These are phyloP conservation scores for Aleiodes leptofemur DNA, from an alignment of 2,888 invertebrate genomes.

Conservation along the genomic window DNA sequence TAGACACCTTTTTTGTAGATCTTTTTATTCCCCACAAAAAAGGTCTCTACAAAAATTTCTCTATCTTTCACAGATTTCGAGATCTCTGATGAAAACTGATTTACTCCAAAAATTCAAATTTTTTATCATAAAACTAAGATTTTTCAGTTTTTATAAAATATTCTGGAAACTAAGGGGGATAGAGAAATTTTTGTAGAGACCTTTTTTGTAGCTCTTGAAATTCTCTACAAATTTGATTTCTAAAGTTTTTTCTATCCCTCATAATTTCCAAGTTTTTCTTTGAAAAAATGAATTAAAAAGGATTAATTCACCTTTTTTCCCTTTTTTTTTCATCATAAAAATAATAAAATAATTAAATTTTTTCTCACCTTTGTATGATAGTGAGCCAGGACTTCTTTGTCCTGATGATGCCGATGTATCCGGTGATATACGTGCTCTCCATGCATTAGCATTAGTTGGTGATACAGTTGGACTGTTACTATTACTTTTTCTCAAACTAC, in stretches of 20 bases:
- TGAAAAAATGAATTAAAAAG: too few relatives aligned
- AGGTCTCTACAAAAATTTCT: background rate
- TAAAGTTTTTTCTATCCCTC: background rate
- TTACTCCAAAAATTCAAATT: too few relatives aligned
- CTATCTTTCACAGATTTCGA: background rate
- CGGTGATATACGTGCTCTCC: conserved; percentile 82
- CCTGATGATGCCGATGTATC: conserved; percentile 82
- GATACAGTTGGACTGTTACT: conserved; percentile 82
- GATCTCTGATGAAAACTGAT: too few relatives aligned
- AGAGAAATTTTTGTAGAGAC: too few relatives aligned
- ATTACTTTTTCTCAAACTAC: conserved; percentile 78
- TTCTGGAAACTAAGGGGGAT: too few relatives aligned
- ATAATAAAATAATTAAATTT: background rate
- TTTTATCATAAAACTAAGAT: too few relatives aligned
- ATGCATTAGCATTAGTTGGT: conserved; percentile 79
- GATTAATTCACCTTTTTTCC: too few relatives aligned
- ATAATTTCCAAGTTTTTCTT: too few relatives aligned
- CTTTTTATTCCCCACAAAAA: background rate
- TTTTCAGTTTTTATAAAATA: too few relatives aligned
- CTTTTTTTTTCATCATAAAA: background rate
- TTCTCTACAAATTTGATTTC: too few relatives aligned
- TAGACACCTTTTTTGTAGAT: background rate
- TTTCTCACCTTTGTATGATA: conserved; percentile 82
- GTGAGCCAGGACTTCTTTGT: conserved; percentile 84
- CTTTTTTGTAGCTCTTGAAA: too few relatives aligned